Evolutionary conservation across 1,140 invertebrate genomes (phyloP), one percentile per base, ranked within the genome.

Genomic region (Megalopta genalis): DNA sequence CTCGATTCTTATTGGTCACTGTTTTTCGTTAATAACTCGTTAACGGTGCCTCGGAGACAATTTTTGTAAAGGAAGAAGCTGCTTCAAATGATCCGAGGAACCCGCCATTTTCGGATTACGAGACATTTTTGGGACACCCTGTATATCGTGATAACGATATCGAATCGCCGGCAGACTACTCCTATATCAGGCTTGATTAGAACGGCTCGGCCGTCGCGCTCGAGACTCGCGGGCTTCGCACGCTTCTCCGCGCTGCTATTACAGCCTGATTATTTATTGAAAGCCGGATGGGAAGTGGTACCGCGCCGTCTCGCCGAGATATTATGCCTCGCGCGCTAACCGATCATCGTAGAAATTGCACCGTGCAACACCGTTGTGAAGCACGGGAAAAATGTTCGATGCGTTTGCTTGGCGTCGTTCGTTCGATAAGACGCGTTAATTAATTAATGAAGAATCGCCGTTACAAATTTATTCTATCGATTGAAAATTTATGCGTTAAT

Each of bases 141-240:
- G 68, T 68, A 76, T 76, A 60, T 46, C 65, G 39, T 76, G 52
- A 68, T 74, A 21, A 42, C 37, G 52, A 75, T 67, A 75, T 75
- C 23, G 23, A 59, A 54, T 75, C 42, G 39, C 4, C 63, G 2
- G 10, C 2, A 32, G 7, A 25, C 32, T 57, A 67, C 37, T 23
- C 49, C 23, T 23, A 27, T 21, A 16, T 75, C 27, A 25, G 21
- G 2, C 5, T 14, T 42, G 8, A 67, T 57, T 66, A 75, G 32
- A 49, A 72, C 37, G 18, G 14, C 2, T 6, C 54, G 1, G 7
- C 37, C 23, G 23, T 65, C 39, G 18, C 60, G 2, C 6, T 12
- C 1, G 63, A 66, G 54, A 66, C 32, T 18, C 16, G 37, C 32
- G 67, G 12, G 37, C 27, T 62, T 62, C 60, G 25, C 25, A 32